Conservation (phyloP, 2,888 invertebrate genomes). For the Tenthredo amoena region DNA sequence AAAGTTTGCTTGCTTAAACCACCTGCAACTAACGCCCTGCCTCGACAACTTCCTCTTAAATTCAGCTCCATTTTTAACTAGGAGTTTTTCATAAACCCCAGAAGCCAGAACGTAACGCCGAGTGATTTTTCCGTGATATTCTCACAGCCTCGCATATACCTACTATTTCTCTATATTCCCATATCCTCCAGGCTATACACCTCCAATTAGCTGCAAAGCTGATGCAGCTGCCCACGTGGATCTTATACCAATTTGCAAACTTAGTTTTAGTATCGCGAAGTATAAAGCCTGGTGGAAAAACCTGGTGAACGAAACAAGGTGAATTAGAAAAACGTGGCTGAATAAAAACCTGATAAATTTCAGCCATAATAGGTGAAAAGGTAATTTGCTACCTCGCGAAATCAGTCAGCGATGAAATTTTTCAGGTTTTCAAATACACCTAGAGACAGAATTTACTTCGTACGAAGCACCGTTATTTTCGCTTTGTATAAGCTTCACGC, state of each 20-base stretch:
- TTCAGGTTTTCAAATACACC: background rate
- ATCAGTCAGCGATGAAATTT: background rate
- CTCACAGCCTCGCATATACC: background rate
- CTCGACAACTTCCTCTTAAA: conserved; percentile 31
- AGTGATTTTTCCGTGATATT: conserved; percentile 1
- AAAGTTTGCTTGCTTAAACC: conserved; percentile 68
- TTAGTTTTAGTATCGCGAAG: background rate
- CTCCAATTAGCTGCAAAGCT: background rate
- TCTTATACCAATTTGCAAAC: background rate
- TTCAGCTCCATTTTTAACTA: conserved; percentile 29
- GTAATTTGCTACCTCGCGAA: background rate
- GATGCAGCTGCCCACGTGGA: background rate
- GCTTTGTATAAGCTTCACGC: background rate
- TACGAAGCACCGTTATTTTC: background rate
- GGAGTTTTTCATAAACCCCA: conserved; percentile 26
- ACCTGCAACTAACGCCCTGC: conserved; percentile 39
- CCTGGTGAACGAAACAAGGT: background rate
- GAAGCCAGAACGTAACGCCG: conserved; percentile 1
- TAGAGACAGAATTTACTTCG: background rate
- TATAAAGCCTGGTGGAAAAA: background rate
- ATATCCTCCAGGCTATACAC: background rate
- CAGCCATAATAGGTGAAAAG: background rate
- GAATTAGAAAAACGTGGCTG: background rate
- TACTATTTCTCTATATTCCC: background rate
- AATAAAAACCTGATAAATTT: background rate